phyloP scores from a whole-genome alignment of 2,888 invertebrate species.

The Patella ulyssiponensis region DNA sequence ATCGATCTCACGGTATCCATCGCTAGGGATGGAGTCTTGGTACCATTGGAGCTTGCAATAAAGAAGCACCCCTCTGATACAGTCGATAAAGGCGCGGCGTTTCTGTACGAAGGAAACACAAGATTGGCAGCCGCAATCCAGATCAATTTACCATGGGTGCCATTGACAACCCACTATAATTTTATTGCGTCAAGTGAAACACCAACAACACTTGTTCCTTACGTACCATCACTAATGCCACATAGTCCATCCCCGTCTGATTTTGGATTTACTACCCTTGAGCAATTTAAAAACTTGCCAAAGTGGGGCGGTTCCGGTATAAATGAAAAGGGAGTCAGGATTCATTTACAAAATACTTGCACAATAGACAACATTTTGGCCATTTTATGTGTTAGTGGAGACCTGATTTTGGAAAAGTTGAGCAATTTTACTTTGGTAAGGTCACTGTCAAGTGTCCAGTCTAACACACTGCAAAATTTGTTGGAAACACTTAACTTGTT shows the following conservation, averaged over 20 bases:
- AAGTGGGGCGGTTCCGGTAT: not conserved
- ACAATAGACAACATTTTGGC: not conserved
- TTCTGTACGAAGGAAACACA: too few species aligned
- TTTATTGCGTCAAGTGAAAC: too few species aligned
- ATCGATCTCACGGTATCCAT: not conserved
- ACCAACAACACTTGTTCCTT: too few species aligned
- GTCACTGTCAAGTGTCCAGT: not conserved
- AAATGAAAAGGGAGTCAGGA: not conserved
- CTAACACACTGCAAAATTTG: not conserved
- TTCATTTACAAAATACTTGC: not conserved
- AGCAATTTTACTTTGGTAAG: not conserved
- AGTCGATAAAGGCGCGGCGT: too few species aligned
- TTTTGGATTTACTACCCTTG: too few species aligned
- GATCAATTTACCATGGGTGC: not conserved
- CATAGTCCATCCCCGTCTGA: not conserved
- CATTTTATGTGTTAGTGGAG: too few species aligned
- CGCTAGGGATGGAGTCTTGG: not conserved
- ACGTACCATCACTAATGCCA: too few species aligned
- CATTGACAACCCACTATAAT: too few species aligned
- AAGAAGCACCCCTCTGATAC: not conserved
- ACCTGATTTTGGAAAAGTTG: not conserved
- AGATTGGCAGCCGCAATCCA: not conserved
- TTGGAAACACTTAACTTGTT: not conserved
- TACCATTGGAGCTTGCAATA: not conserved
- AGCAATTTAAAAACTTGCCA: not conserved